Evolutionary conservation across 2,797 vertebrate genomes (phyloP).

Genomic region (Discoglossus pictus): DNA sequence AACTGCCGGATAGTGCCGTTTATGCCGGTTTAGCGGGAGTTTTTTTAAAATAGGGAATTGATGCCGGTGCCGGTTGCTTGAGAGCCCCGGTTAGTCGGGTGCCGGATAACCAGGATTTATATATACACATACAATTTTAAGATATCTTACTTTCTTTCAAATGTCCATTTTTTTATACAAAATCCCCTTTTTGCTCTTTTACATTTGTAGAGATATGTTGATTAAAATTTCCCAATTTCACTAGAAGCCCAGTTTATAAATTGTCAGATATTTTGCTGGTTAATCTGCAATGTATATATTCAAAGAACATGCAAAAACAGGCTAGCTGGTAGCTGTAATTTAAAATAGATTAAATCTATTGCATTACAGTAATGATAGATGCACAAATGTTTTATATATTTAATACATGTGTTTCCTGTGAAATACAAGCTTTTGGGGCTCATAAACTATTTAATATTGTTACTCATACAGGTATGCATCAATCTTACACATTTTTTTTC

Average conservation of each 20-base stretch:
- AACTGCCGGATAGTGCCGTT: no score
- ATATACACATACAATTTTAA: no score
- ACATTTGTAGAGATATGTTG: slow-evolving; percentile 7
- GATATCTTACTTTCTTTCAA: neutral
- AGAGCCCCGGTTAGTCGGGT: no score
- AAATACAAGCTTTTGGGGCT: slow-evolving; percentile 1
- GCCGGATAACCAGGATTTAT: no score
- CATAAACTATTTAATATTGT: slow-evolving; percentile 1
- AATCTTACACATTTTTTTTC: slow-evolving; percentile 17
- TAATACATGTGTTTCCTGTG: slow-evolving; percentile 3
- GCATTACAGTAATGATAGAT: slow-evolving; percentile 39
- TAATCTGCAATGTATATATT: slow-evolving; percentile 34
- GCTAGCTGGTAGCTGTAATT: slow-evolving; percentile 33
- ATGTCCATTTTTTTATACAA: no score
- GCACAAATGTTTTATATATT: slow-evolving; percentile 10
- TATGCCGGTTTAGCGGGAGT: no score
- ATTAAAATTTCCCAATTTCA: slow-evolving; percentile 10
- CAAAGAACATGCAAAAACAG: slow-evolving; percentile 4
- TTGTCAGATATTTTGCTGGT: slow-evolving; percentile 36
- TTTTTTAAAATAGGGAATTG: no score
- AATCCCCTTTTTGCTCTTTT: no score
- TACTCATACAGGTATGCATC: slow-evolving; percentile 16
- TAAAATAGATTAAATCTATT: slow-evolving; percentile 41
- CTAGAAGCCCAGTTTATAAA: slow-evolving; percentile 10
- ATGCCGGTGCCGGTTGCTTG: no score